A percentile compares a stretch with the other conserved stretches of the same genome.
These are phyloP conservation scores for Cervus canadensis DNA, from an alignment of 2,113 vertebrate genomes.

Conservation along the genomic window DNA sequence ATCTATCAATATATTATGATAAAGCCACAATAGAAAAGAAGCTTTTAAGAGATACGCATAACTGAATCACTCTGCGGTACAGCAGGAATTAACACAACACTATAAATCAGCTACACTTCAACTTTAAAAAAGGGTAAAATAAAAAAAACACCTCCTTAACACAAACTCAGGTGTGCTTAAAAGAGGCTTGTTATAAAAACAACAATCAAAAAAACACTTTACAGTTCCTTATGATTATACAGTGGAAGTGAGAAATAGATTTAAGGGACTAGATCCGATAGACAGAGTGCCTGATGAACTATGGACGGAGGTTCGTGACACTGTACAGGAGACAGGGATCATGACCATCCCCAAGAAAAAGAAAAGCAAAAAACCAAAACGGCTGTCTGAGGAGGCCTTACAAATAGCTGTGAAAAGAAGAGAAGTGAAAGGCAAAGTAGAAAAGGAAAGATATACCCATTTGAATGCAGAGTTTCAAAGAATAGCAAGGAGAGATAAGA, in stretches of 20 bases:
- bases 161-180: neutral
- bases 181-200: neutral
- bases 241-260: neutral
- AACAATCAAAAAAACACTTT: neutral
- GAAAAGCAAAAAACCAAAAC: neutral
- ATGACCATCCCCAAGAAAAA: neutral
- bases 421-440: neutral
- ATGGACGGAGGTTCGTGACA: neutral
- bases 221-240: neutral
- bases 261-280: neutral
- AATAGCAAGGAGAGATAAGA: neutral
- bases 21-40: neutral
- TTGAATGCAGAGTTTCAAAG: neutral
- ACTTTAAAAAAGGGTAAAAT: neutral
- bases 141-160: neutral
- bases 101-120: neutral
- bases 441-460: neutral
- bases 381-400: neutral
- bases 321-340: neutral
- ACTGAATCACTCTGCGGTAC: neutral
- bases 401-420: neutral
- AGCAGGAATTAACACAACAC: neutral
- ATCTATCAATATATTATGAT: neutral
- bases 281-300: neutral
- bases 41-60: neutral